Conservation (phyloP, 2,888 invertebrate species). For the Dasysyrphus tricinctus region DNA sequence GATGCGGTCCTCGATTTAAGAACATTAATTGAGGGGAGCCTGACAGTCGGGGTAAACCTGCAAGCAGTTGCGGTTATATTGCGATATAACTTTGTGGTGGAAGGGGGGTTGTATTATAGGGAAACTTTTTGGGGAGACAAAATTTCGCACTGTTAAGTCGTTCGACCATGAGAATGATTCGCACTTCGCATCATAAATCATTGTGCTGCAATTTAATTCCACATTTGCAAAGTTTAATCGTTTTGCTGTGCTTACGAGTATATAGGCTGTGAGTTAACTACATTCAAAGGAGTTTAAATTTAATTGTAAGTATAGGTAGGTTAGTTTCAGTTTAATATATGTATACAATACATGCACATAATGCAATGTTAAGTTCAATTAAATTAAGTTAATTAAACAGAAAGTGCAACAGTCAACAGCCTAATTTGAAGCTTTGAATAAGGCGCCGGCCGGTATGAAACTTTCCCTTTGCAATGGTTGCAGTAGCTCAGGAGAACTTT, state of each 20-base stretch:
- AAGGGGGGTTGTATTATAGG: too few relatives aligned
- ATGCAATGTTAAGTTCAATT: not conserved
- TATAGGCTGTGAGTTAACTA: constrained; percentile 5
- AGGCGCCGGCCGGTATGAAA: too few relatives aligned
- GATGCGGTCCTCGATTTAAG: constrained; percentile 59
- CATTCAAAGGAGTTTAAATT: not conserved
- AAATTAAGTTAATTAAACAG: constrained; percentile 1
- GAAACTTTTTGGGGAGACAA: not conserved
- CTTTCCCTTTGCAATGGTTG: too few relatives aligned
- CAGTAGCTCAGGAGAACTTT: too few relatives aligned
- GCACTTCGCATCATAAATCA: constrained; percentile 50
- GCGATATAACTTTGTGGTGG: constrained; percentile 8
- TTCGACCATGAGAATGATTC: constrained; percentile 45
- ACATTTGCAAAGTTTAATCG: constrained; percentile 30
- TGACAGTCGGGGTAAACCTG: constrained; percentile 20
- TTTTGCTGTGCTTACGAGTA: constrained; percentile 4
- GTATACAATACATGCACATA: too few relatives aligned
- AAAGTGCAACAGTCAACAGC: not conserved
- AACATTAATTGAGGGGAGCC: constrained; percentile 51
- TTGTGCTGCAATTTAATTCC: constrained; percentile 42
- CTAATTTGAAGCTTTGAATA: not conserved
- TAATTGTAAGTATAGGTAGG: not conserved
- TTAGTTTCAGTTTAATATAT: not conserved
- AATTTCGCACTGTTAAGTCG: constrained; percentile 29
- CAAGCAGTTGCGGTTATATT: constrained; percentile 33